phyloP scores from a whole-genome alignment of 1,140 invertebrate species.

The Anastatus disparis region DNA sequence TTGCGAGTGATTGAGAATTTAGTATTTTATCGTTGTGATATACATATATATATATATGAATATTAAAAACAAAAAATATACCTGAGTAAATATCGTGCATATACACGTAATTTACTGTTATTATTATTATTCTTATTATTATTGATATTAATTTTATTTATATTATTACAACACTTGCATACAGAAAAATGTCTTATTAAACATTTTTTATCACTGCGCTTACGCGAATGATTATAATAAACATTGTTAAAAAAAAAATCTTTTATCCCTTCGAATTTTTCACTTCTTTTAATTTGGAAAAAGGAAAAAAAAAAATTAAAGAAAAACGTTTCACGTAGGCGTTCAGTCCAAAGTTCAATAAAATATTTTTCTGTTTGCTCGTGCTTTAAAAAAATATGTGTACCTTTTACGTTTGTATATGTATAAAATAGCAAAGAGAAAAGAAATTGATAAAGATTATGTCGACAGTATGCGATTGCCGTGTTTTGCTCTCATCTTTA shows the following conservation, averaged over 20 bases:
- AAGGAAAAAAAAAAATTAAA: too few relatives aligned
- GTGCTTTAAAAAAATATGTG: not conserved
- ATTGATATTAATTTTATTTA: constrained; percentile 8
- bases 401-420: not conserved
- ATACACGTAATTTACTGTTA: constrained; percentile 43
- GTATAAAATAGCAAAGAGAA: not conserved
- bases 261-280: too few relatives aligned
- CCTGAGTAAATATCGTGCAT: constrained; percentile 38
- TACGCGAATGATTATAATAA: not conserved
- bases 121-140: constrained; percentile 49
- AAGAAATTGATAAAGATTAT: not conserved
- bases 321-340: not conserved
- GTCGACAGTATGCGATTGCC: constrained; percentile 41
- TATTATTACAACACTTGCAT: constrained; percentile 33
- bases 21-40: constrained; percentile 63
- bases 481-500: too few relatives aligned
- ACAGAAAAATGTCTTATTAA: constrained; percentile 26
- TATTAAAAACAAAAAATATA: too few relatives aligned
- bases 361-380: constrained; percentile 2
- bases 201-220: constrained; percentile 1
- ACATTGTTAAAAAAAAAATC: too few relatives aligned
- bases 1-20: constrained; percentile 42
- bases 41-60: constrained; percentile 52
- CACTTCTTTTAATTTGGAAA: not conserved
- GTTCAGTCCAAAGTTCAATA: not conserved